Percentiles rank a stretch among this genome's conserved stretches.
These are phyloP conservation scores for Drosophila sulfurigaster DNA, from an alignment of 1,140 invertebrate species.

Conservation along the genomic window DNA sequence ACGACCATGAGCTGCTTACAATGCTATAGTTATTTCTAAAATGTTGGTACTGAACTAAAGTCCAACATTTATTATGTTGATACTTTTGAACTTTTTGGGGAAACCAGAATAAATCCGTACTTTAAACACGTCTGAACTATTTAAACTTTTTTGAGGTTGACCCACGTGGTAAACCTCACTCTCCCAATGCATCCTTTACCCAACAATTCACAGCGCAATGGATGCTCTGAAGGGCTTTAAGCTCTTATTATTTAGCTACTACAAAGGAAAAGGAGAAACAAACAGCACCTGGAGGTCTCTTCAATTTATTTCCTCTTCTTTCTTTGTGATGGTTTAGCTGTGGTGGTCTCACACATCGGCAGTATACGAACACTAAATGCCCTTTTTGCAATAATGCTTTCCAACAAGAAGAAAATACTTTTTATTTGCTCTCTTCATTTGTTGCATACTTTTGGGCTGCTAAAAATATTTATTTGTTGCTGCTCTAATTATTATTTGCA, in stretches of 20 bases:
- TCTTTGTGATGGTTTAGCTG: conserved; percentile 7
- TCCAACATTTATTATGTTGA: no score
- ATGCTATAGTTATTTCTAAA: no score
- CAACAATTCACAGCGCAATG: no score
- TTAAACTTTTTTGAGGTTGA: no score
- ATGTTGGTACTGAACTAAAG: no score
- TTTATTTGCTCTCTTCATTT: conserved; percentile 5
- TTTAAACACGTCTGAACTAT: no score
- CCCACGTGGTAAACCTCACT: no score
- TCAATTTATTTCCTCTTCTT: conserved; percentile 49
- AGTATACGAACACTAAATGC: conserved; percentile 50
- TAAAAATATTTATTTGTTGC: conserved; percentile 23
- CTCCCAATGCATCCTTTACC: no score
- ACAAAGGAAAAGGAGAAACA: conserved; percentile 25
- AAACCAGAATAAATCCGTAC: no score
- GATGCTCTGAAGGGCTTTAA: background rate
- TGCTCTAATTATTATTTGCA: conserved; percentile 54
- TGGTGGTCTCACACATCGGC: conserved; percentile 23
- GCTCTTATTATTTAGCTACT: conserved; percentile 16
- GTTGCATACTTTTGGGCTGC: conserved; percentile 40
- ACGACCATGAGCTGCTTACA: no score
- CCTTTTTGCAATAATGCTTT: conserved; percentile 30
- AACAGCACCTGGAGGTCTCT: conserved; percentile 54
- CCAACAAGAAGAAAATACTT: background rate
- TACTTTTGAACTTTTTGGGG: no score